Base-by-base conservation (phyloP, 2,797 vertebrate species). In the Phrynocephalus guinanensis region DNA sequence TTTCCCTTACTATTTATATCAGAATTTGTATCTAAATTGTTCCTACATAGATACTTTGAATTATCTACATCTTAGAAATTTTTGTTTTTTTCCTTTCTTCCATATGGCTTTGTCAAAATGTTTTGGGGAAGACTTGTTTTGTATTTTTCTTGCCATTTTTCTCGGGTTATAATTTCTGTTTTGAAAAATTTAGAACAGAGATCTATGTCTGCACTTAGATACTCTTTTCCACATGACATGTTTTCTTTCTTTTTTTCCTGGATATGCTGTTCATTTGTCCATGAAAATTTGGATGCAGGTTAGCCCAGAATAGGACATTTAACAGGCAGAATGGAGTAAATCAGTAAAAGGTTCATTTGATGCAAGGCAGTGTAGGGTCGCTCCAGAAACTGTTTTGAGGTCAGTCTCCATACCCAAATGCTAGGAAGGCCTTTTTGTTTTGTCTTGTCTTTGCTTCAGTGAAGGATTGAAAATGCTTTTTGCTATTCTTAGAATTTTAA, bases 1-100 rank as follows among this genome's bases (percentile, higher is more conserved):
- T 92, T 89, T 88, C 11, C 16, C 26, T 8, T 83, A 6, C 68
- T 79, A 6, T 50, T 1, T 84, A 11, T 92, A 26, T 87, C 71
- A 89, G 83, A n/a, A 0, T 5, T 52, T 2, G 1, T 71, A 68
- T 87, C 52, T 56, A 8, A 20, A 30, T 1, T 24, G 83, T 78
- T 78, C 30, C 15, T 16, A n/a, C 38, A 26, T 16, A 67, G 24
- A 22, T 16, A 33, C n/a, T 78, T 13, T 2, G 48, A 67, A 77
- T 30, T 76, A 4, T 33, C 11, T 50, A 5, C 4, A 38, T 15
- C 30, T 70, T 80, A n/a, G 52, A 9, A 50, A 16, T 18, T 18
- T 38, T 10, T 22, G 6, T 44, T 1, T 16, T 3, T 13, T 26
- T 22, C 75, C 16, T 6, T 38, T 15, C 30, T n/a, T 33, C 10